Conservation (phyloP, 2,797 vertebrate genomes). For the Etheostoma nigrum region DNA sequence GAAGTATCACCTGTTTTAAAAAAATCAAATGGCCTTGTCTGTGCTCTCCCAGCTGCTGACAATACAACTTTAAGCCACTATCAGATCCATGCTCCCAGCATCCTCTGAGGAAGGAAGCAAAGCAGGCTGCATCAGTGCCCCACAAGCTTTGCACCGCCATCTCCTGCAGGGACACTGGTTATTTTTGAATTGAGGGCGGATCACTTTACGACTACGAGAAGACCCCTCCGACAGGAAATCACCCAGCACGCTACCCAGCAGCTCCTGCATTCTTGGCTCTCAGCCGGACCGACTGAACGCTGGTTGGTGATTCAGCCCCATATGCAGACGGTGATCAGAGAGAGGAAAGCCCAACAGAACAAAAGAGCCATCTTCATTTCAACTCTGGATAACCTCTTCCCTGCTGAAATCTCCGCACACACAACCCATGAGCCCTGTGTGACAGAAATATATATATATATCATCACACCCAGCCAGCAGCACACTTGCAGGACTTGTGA, state of each 20-base stretch:
- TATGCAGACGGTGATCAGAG: conserved; percentile 53
- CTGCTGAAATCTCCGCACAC: conserved; percentile 31
- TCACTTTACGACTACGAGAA: conserved; percentile 75
- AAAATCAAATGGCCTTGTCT: conserved; percentile 40
- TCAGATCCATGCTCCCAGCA: conserved; percentile 68
- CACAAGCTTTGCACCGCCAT: conserved; percentile 62
- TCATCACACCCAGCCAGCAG: conserved; percentile 28
- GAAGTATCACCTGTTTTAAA: conserved; percentile 49
- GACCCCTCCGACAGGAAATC: conserved; percentile 84
- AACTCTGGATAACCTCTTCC: conserved; percentile 64
- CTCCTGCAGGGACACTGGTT: conserved; percentile 76
- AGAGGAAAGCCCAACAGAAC: conserved; percentile 67
- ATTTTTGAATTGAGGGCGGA: conserved; percentile 80
- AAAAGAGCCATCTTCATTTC: conserved; percentile 63
- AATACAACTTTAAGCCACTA: conserved; percentile 47
- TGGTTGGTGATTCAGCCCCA: conserved; percentile 51
- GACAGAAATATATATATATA: conserved; percentile 24
- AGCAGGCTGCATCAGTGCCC: conserved; percentile 64
- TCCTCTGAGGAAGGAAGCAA: conserved; percentile 77
- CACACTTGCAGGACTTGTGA: not conserved
- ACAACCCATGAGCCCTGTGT: conserved; percentile 31
- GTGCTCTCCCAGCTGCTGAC: conserved; percentile 53
- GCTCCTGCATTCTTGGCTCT: conserved; percentile 69
- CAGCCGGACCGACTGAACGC: conserved; percentile 46
- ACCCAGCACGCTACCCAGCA: conserved; percentile 73